These are phyloP conservation scores for Callosobruchus maculatus DNA, from an alignment of 2,888 invertebrate genomes.

Conservation along the genomic window DNA sequence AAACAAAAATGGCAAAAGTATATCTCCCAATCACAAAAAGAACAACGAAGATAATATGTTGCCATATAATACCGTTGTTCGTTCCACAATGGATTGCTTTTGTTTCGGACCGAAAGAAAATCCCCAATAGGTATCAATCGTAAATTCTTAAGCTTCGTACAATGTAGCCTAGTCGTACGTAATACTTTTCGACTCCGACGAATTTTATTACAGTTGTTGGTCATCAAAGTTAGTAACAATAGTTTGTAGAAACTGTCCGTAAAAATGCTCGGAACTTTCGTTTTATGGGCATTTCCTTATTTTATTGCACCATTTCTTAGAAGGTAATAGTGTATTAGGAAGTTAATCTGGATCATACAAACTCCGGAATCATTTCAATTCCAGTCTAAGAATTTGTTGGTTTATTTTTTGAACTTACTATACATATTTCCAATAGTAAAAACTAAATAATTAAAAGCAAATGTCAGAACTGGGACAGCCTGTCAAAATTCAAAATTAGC, in stretches of 20 bases:
- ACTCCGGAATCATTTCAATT: no score
- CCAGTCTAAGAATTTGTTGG: no score
- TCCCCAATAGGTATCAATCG: neutral
- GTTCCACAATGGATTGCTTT: no score
- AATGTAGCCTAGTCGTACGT: neutral
- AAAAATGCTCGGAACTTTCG: neutral
- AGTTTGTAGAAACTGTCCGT: neutral
- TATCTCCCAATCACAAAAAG: neutral
- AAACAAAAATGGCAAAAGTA: neutral
- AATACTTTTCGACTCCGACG: neutral
- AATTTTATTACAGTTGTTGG: neutral
- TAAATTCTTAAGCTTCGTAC: neutral
- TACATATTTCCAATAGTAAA: no score
- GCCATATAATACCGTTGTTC: no score
- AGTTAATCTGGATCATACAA: no score
- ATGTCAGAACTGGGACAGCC: no score
- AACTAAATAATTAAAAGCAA: no score
- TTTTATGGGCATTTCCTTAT: neutral
- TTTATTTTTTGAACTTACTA: no score
- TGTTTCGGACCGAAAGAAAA: neutral
- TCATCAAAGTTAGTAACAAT: neutral
- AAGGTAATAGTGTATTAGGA: neutral
- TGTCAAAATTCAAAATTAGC: no score
- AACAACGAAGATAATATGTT: no score
- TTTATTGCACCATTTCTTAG: neutral